These are phyloP conservation scores for Xiphorhynchus erythropygius DNA, from an alignment of 2,797 vertebrate genomes.

Conservation along the genomic window DNA sequence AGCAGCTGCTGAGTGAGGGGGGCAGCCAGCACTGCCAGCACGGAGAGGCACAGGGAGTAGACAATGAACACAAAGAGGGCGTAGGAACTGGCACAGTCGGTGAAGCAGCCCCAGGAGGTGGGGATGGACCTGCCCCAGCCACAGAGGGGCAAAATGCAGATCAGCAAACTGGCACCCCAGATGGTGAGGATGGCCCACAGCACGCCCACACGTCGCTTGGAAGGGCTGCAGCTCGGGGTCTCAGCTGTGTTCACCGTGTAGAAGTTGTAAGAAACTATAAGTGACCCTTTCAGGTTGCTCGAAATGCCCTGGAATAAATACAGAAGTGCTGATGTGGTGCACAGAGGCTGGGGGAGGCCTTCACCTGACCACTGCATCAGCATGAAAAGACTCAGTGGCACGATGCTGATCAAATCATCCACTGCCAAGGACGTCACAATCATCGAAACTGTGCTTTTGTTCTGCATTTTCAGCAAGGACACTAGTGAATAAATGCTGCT, in stretches of 20 bases:
- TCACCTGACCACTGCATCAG: conserved; percentile 83
- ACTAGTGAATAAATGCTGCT: conserved; percentile 88
- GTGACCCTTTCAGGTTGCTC: conserved; percentile 90
- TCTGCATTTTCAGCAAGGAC: conserved; percentile 82
- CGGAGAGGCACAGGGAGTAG: conserved; percentile 84
- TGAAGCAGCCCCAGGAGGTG: conserved; percentile 88
- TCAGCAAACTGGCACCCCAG: conserved; percentile 85
- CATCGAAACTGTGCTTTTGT: conserved; percentile 83
- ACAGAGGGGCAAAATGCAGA: conserved; percentile 87
- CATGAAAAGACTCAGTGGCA: conserved; percentile 87
- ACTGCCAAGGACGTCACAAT: conserved; percentile 91
- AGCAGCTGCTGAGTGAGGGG: conserved; percentile 88
- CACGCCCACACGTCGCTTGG: conserved; percentile 68
- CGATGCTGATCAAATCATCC: conserved; percentile 89
- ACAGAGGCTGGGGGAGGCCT: conserved; percentile 73
- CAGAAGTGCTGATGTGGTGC: conserved; percentile 86
- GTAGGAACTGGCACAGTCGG: conserved; percentile 82
- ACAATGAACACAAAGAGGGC: conserved; percentile 80
- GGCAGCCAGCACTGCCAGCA: conserved; percentile 81
- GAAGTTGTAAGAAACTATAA: conserved; percentile 90
- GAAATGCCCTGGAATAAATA: conserved; percentile 94
- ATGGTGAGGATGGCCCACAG: conserved; percentile 78
- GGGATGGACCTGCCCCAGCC: conserved; percentile 89
- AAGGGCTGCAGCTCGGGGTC: conserved; percentile 64
- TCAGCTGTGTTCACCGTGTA: conserved; percentile 77